phyloP scores from a whole-genome alignment of 2,888 invertebrate genomes.

The Bursaphelenchus okinawaensis region DNA sequence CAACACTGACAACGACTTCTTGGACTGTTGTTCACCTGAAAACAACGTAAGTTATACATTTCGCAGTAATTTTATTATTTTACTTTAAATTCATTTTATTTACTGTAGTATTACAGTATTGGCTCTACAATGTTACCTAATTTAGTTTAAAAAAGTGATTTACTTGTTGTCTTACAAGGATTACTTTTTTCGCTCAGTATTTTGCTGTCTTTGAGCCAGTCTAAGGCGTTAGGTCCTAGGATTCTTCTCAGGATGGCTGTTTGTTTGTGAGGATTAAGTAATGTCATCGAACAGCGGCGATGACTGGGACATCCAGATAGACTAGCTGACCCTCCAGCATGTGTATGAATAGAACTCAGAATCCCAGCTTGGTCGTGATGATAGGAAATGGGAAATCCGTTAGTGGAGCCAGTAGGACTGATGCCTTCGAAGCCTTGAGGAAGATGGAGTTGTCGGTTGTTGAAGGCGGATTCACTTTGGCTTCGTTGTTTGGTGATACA shows the following conservation, averaged over 20 bases:
- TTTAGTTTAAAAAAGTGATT: too few species aligned
- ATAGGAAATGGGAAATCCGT: background rate
- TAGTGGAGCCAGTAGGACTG: background rate
- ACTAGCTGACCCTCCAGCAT: background rate
- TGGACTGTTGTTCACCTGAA: slow-evolving; percentile 41
- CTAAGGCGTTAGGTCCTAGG: slow-evolving; percentile 45
- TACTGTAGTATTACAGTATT: too few species aligned
- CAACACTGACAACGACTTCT: slow-evolving; percentile 48
- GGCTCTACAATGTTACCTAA: too few species aligned
- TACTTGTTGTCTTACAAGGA: too few species aligned
- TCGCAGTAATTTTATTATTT: too few species aligned
- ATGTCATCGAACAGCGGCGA: slow-evolving; percentile 31
- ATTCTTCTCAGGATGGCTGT: slow-evolving; percentile 45
- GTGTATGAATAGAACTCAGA: background rate
- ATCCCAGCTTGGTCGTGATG: slow-evolving; percentile 6
- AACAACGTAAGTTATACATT: too few species aligned
- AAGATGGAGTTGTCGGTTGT: slow-evolving; percentile 4
- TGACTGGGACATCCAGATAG: slow-evolving; percentile 12
- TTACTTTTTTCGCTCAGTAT: background rate
- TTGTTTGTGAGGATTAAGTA: slow-evolving; percentile 37
- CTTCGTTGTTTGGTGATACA: slow-evolving; percentile 30
- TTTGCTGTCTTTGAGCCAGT: slow-evolving; percentile 31
- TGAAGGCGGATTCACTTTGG: slow-evolving; percentile 27
- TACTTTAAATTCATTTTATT: too few species aligned
- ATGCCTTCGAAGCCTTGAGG: slow-evolving; percentile 1